Base-by-base conservation (phyloP, 1,140 invertebrate genomes). In the Lasioglossum baleicum region DNA sequence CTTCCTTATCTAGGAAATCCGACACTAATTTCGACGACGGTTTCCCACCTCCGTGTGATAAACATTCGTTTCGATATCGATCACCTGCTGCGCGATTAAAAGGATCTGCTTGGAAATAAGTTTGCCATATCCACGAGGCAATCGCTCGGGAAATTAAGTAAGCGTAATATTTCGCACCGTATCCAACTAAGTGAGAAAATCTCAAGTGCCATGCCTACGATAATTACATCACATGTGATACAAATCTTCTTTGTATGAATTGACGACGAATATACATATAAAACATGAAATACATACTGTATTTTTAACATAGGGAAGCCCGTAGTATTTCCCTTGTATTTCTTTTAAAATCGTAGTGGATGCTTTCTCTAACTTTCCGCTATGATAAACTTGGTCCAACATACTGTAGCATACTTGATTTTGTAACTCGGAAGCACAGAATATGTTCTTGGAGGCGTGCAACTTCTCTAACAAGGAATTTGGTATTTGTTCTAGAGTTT, bases 121-220 rank as follows among this genome's bases (percentile, higher is more conserved):
- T 95, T 87, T 98, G 95, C 98, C 99, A 99, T 81, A 99, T 98
- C 94, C 96, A 96, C 42, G 97, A 97, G 0, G 99, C 98, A 58
- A 99, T 95, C 31, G 98, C 97, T 85, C 97, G 95, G 0, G 99
- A 99, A 88, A 99, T 96, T 66, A 99, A 93, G 93, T 99, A 99
- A 0, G 98, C 97, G 92, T 99, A 99, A 93, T 99, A 99, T 93
- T 99, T 99, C 0, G 98, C 98, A 48, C 99, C 99, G 92, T 99
- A 99, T 5, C 98, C 98, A 8, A 99, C 97, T 48, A 99, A 93
- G 93, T 99, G 99, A 75, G 98, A 97, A 94, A 99, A 99, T 67
- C 98, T 94, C 78, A 99, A 94, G 90, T 99, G 98, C 97, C 98
- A 99, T 15, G 98, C 98, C 95, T 96, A 87, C 35, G 92, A 91